Evolutionary conservation across 2,888 invertebrate genomes (phyloP).

Genomic region (Drosophila fulvimacula): DNA sequence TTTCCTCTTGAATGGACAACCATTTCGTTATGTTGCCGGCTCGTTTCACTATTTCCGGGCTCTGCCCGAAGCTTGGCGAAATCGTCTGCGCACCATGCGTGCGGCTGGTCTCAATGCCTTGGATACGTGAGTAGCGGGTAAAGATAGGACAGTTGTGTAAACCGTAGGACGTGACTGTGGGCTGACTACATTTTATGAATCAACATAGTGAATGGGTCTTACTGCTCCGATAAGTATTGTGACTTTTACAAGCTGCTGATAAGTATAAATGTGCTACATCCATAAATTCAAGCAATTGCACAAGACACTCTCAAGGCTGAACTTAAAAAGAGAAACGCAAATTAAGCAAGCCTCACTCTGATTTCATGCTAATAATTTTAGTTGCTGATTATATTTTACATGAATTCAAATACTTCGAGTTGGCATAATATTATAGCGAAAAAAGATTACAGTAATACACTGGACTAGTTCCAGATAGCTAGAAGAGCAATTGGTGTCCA

Average conservation of each 20-base stretch:
- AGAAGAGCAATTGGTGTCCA: too few relatives aligned
- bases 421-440: background rate
- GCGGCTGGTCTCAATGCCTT: conserved; percentile 94
- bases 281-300: background rate
- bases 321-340: background rate
- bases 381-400: background rate
- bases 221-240: conserved; percentile 3
- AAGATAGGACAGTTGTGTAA: background rate
- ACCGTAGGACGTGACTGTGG: conserved; percentile 5
- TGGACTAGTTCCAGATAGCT: background rate
- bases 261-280: conserved; percentile 7
- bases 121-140: conserved; percentile 88
- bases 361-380: background rate
- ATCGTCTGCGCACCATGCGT: conserved; percentile 90
- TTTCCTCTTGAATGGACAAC: conserved; percentile 90
- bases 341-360: background rate
- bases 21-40: conserved; percentile 90
- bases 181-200: background rate
- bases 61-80: conserved; percentile 91
- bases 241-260: background rate
- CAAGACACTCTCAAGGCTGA: background rate
- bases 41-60: conserved; percentile 95
- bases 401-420: background rate
- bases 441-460: background rate
- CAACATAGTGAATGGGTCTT: background rate